Evolutionary conservation across 2,113 vertebrate genomes (phyloP), one percentile per base, ranked within the genome.

Genomic region (Falco punctatus): DNA sequence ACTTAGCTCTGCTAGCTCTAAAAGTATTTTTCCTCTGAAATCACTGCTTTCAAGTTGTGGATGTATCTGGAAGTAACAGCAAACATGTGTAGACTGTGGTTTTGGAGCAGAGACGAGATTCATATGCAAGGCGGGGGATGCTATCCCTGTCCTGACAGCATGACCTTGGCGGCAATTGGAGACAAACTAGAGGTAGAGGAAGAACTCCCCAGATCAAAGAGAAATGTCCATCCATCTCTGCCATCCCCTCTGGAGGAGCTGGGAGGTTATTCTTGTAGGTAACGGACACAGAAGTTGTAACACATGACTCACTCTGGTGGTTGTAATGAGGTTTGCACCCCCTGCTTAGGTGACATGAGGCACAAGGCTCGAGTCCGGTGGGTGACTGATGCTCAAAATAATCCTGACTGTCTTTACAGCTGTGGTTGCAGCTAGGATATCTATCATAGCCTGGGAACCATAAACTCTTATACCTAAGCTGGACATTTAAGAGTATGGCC

Each of bases 1-100:
- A 74, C 33, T 90, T n/a, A 28, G 32, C 51, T 74, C 27, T 0
- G 0, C 35, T 81, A 65, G 33, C 49, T 92, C 24, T 42, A 20
- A 81, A 95, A 20, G 15, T 33, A 64, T 71, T 91, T 58, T 49
- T 65, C 11, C 14, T 91, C 72, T 86, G 52, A 94, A 95, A 92
- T 95, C 46, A 48, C 58, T 66, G 58, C 92, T 95, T 97, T 95
- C 91, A 97, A 95, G 86, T 92, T 92, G 84, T 94, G 92, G 84
- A 95, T 74, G 62, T 95, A 96, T 97, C 97, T 97, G 97, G 96
- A 97, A 96, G 87, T 97, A 97, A 96, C 96, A 95, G 78, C 91
- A 96, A 96, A 92, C 96, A 95, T 13, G 92, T 96, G 96, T 71
- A 96, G 90, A 32, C 49, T 90, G 80, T 69, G 91, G 58, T 80